Conservation (phyloP, 2,888 invertebrate genomes). For the Archaeoteleia sp. region DNA sequence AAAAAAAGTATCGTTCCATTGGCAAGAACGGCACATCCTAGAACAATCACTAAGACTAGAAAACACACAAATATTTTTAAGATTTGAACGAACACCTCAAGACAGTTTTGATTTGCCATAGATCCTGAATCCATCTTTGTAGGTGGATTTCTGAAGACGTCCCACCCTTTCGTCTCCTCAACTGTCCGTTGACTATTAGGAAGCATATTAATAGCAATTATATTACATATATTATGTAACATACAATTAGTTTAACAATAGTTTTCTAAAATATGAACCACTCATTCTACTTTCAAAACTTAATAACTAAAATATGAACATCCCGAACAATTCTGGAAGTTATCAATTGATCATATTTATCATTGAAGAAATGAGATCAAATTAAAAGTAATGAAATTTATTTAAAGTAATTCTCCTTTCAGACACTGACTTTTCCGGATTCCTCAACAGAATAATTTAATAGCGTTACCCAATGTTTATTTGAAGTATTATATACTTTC, state of each 20-base stretch:
- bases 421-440: too few species aligned
- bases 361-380: too few species aligned
- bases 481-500: too few species aligned
- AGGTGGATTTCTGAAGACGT: constrained; percentile 95
- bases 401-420: too few species aligned
- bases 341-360: too few species aligned
- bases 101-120: constrained; percentile 90
- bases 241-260: not conserved
- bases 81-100: constrained; percentile 89
- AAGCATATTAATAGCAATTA: constrained; percentile 31
- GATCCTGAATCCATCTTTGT: constrained; percentile 92
- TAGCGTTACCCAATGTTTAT: too few species aligned
- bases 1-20: constrained; percentile 92
- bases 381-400: too few species aligned
- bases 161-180: constrained; percentile 95
- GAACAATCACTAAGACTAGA: constrained; percentile 88
- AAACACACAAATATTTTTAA: constrained; percentile 90
- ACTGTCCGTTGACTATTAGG: constrained; percentile 84
- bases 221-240: constrained; percentile 18
- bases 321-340: too few species aligned
- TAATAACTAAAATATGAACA: too few species aligned
- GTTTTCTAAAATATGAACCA: too few species aligned
- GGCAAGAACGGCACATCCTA: constrained; percentile 89
- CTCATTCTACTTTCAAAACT: not conserved
- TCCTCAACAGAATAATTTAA: too few species aligned